Conservation (phyloP, 2,888 invertebrate genomes). For the Axea sp. region DNA sequence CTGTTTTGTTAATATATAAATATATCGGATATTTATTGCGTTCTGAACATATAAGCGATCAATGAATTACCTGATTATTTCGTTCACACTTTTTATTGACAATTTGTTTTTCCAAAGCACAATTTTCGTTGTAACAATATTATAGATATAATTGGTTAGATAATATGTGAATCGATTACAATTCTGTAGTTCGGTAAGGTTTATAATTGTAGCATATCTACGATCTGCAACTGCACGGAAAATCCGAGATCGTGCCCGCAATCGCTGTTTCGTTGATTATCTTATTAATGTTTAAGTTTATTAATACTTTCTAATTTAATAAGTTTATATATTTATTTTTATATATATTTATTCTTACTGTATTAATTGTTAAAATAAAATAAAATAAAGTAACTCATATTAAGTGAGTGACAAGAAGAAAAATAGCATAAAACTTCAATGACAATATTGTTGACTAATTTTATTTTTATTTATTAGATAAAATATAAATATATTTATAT, state of each 20-base stretch:
- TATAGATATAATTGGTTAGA: too few relatives aligned
- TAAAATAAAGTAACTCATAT: slow-evolving; percentile 13
- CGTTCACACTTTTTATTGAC: too few relatives aligned
- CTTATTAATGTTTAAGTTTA: slow-evolving; percentile 32
- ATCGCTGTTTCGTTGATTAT: slow-evolving; percentile 21
- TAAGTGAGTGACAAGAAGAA: slow-evolving; percentile 19
- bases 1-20: too few relatives aligned
- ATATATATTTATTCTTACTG: slow-evolving; percentile 26
- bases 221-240: slow-evolving; percentile 10
- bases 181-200: too few relatives aligned
- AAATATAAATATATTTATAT: too few relatives aligned
- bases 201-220: slow-evolving; percentile 2
- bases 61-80: too few relatives aligned
- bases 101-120: too few relatives aligned
- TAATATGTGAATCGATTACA: too few relatives aligned
- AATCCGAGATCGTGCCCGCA: slow-evolving; percentile 34
- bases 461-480: too few relatives aligned
- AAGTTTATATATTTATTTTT: slow-evolving; percentile 28
- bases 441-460: neutral
- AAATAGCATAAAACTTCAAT: neutral
- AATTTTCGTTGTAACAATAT: too few relatives aligned
- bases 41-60: too few relatives aligned
- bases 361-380: slow-evolving; percentile 18
- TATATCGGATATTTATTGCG: too few relatives aligned
- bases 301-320: slow-evolving; percentile 39